Percentiles rank a stretch among this genome's conserved stretches.
Conservation (phyloP, 2,888 invertebrate genomes). For the Pristionchus entomophagus region DNA sequence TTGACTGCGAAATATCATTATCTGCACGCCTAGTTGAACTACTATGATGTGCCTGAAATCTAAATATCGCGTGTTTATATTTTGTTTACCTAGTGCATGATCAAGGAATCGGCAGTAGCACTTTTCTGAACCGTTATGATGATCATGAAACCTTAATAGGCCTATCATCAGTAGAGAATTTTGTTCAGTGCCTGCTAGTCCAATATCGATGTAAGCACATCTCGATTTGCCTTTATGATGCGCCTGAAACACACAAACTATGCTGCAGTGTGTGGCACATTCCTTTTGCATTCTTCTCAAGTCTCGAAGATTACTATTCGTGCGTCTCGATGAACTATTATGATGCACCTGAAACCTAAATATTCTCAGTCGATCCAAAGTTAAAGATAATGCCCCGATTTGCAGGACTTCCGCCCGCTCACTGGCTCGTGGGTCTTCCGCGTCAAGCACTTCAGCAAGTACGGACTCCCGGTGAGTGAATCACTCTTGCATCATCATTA, state of each 20-base stretch:
- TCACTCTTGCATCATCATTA: no score
- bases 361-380: not conserved
- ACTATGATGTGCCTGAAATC: not conserved
- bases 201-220: no score
- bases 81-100: no score
- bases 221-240: no score
- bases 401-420: slow-evolving; percentile 90
- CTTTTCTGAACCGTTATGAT: no score
- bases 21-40: no score
- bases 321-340: not conserved
- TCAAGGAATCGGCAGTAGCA: no score
- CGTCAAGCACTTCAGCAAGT: slow-evolving; percentile 79
- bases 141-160: no score
- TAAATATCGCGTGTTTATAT: not conserved
- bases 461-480: slow-evolving; percentile 76
- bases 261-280: not conserved
- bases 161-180: no score
- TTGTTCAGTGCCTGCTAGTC: no score
- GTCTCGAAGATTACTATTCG: not conserved
- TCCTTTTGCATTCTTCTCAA: not conserved
- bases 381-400: not conserved
- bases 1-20: no score
- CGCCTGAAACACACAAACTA: not conserved
- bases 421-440: slow-evolving; percentile 96
- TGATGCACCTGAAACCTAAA: not conserved